Base-by-base conservation (phyloP, 2,113 vertebrate genomes). In the Vicugna pacos region DNA sequence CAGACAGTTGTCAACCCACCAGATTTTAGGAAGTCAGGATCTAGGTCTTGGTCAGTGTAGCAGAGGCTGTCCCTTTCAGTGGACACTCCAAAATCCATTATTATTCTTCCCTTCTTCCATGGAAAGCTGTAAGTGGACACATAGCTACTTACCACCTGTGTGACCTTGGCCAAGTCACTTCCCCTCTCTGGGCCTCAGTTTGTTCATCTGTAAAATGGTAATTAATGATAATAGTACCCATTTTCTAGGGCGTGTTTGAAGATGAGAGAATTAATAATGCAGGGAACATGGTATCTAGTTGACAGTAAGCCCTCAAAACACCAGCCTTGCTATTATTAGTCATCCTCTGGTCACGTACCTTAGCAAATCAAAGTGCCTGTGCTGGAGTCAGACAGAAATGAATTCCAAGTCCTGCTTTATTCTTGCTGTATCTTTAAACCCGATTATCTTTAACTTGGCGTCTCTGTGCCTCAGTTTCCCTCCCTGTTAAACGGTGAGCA, bases 401-500 rank as follows among this genome's bases (percentile, higher is more conserved):
- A 89, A 60, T 85, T 95, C 60, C 60, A 62, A 54, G 75, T 60
- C 65, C 82, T 11, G 69, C 83, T 89, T 87, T 90, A 65, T 32
- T 76, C 72, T 52, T n/a, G n/a, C 64, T 82, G 84, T 58, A n/a
- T 72, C 67, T 85, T 91, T 86, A 96, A 85, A 50, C 35, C 2
- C 2, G 2, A 35, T 56, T 15, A 56, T 54, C 73, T 88, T 75
- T 48, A 24, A 48, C 52, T 83, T n/a, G 50, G 52, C 42, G 11
- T 77, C 50, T 28, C 81, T 24, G 76, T 50, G 85, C 93, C 93
- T 97, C 93, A n/a, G 97, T 85, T 95, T 79, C 82, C 48, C 67
- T 85, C 76, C 65, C 76, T 16, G 54, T 72, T 69, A 89, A 93
- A 60, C 3, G 56, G 75, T 60, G 90, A 48, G 76, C 70, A 83